Evolutionary conservation across 2,797 vertebrate genomes (phyloP), one percentile per base, ranked within the genome.

Genomic region (Delichon dasypus): DNA sequence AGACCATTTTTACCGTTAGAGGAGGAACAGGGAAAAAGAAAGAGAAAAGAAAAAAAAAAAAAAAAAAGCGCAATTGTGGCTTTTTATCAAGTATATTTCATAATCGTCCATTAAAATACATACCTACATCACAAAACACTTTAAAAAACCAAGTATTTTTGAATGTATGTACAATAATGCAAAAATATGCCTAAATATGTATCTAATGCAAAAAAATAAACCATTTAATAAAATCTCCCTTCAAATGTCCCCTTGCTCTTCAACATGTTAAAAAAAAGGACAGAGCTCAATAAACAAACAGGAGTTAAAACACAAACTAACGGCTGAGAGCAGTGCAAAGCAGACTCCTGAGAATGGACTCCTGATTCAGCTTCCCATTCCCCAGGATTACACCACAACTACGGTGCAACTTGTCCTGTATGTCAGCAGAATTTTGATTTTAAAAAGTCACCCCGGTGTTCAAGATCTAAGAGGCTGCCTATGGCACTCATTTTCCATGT

Each of bases 151-250:
- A 88, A 74, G 57, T 92, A 85, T 67, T 93, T 94, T 82, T 44
- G 65, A 94, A 85, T 27, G 73, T 94, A 94, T 95, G 78, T 94
- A 96, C 93, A 96, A 50, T 62, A 89, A 94, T 95, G 94, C 90
- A 96, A 96, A 97, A 95, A 95, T 95, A 96, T 73, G 91, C 95
- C 96, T 94, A 75, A 91, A 92, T 92, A 96, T 82, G 78, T 94
- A 94, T 92, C 42, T 74, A 87, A 95, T 92, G 89, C 93, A 95
- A 93, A 95, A 96, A 96, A 97, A 96, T 85, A 93, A 96, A 94
- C 88, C 67, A 87, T 94, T 96, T 94, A 85, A 94, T 94, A 95
- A 96, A 87, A 94, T 80, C 58, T 95, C 93, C 95, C 75, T 88
- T 94, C 89, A 72, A 94, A 89, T 61, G 85, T 85, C 80, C 68